phyloP scores from a whole-genome alignment of 2,888 invertebrate species.

The Stenurella melanura region DNA sequence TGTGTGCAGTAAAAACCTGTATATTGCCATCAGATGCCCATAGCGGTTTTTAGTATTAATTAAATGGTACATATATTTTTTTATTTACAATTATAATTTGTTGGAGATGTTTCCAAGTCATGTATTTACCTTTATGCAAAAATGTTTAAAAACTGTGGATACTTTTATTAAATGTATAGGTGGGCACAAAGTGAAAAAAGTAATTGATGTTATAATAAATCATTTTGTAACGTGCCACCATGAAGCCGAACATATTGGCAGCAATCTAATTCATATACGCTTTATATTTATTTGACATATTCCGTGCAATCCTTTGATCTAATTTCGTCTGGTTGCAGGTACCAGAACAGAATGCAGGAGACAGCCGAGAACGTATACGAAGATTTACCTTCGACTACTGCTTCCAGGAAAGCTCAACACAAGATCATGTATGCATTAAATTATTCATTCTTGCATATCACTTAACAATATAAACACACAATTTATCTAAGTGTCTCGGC shows the following conservation, averaged over 20 bases:
- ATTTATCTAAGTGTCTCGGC: neutral
- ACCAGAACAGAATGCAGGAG: constrained; percentile 79
- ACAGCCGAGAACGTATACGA: constrained; percentile 79
- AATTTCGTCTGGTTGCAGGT: constrained; percentile 72
- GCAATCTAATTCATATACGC: constrained; percentile 30
- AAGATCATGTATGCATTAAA: constrained; percentile 70
- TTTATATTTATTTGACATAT: constrained; percentile 56
- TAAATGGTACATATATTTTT: no score
- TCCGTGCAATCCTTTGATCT: constrained; percentile 57
- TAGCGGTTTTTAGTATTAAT: no score
- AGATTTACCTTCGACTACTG: constrained; percentile 81
- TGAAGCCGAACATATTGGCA: constrained; percentile 24
- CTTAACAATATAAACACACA: constrained; percentile 28
- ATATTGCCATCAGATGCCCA: no score
- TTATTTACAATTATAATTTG: no score
- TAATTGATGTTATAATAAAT: constrained; percentile 15
- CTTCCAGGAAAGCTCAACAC: constrained; percentile 76
- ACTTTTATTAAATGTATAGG: neutral
- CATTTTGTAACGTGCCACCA: constrained; percentile 8
- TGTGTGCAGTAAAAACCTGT: no score
- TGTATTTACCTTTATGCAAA: no score
- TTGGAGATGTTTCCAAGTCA: no score
- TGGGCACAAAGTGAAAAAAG: constrained; percentile 1
- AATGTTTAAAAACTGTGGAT: no score
- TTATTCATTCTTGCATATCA: constrained; percentile 8